These are phyloP conservation scores for Paratrypauchen microcephalus DNA, from an alignment of 2,797 vertebrate genomes.

Conservation along the genomic window DNA sequence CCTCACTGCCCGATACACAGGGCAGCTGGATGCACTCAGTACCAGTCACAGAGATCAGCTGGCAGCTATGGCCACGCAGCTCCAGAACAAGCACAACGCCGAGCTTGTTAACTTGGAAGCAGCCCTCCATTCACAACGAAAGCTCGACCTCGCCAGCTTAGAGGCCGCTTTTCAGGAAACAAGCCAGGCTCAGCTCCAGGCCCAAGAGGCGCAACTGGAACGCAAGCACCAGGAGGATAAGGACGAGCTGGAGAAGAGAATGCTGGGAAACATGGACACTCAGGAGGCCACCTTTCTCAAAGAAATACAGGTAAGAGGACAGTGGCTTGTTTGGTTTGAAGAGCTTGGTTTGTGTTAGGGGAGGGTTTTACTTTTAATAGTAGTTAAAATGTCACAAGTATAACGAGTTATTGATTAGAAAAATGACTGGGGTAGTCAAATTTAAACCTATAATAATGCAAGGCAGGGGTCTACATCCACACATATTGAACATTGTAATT, in stretches of 20 bases:
- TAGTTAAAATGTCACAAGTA: not conserved
- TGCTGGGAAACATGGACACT: conserved; percentile 85
- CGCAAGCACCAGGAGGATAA: conserved; percentile 77
- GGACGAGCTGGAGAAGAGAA: conserved; percentile 81
- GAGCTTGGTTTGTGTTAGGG: not conserved
- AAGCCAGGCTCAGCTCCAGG: conserved; percentile 69
- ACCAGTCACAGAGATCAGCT: conserved; percentile 69
- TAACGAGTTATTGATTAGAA: too few relatives aligned
- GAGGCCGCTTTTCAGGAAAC: conserved; percentile 68
- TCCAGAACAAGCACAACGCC: conserved; percentile 63
- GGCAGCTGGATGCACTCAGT: conserved; percentile 67
- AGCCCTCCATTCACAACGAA: conserved; percentile 71
- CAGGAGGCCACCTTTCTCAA: conserved; percentile 84
- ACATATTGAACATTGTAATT: too few relatives aligned
- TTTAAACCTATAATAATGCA: too few relatives aligned
- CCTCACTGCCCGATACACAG: conserved; percentile 69
- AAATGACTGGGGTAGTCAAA: too few relatives aligned
- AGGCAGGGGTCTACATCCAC: too few relatives aligned
- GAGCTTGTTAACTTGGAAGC: conserved; percentile 69
- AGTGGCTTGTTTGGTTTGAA: not conserved
- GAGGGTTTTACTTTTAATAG: not conserved
- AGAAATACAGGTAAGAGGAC: conserved; percentile 80
- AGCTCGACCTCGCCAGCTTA: conserved; percentile 68
- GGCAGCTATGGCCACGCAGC: conserved; percentile 44
- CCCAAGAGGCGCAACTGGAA: conserved; percentile 72